phyloP scores from a whole-genome alignment of 2,113 vertebrate species.

The Platichthys flesus region DNA sequence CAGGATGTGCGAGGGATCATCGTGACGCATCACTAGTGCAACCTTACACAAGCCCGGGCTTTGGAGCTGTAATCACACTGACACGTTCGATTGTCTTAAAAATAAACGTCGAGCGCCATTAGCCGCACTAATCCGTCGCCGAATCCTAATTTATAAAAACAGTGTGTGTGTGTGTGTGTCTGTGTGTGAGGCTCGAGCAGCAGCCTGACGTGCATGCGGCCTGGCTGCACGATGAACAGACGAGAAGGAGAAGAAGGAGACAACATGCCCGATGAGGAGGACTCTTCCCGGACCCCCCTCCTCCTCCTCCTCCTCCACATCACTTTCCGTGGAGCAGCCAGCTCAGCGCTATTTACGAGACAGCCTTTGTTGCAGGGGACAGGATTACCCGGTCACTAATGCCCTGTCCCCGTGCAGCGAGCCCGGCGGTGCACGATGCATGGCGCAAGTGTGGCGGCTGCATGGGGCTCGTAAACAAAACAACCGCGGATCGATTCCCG shows the following conservation, averaged over 20 bases:
- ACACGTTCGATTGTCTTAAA: constrained; percentile 71
- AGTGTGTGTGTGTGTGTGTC: constrained; percentile 1
- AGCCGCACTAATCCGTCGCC: constrained; percentile 69
- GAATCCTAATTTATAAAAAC: constrained; percentile 55
- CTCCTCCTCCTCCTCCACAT: constrained; percentile 7
- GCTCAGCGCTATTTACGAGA: constrained; percentile 80
- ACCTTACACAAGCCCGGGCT: constrained; percentile 57
- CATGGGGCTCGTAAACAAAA: neutral
- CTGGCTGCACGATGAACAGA: neutral
- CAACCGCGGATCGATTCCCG: constrained; percentile 14
- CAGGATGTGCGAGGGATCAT: constrained; percentile 34
- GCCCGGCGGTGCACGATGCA: constrained; percentile 47
- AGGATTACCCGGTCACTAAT: constrained; percentile 78
- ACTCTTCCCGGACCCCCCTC: constrained; percentile 47
- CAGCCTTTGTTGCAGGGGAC: constrained; percentile 82
- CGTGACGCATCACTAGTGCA: constrained; percentile 66
- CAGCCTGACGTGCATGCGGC: neutral
- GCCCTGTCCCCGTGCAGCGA: constrained; percentile 67
- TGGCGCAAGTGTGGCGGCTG: constrained; percentile 2
- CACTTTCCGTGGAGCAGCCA: constrained; percentile 58
- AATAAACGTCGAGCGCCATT: constrained; percentile 60
- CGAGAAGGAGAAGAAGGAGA: neutral
- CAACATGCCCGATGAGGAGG: constrained; percentile 27
- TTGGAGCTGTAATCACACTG: constrained; percentile 51
- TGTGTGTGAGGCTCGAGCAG: too few species aligned